Conservation (phyloP, 2,113 vertebrate species). For the Cebus imitator region DNA sequence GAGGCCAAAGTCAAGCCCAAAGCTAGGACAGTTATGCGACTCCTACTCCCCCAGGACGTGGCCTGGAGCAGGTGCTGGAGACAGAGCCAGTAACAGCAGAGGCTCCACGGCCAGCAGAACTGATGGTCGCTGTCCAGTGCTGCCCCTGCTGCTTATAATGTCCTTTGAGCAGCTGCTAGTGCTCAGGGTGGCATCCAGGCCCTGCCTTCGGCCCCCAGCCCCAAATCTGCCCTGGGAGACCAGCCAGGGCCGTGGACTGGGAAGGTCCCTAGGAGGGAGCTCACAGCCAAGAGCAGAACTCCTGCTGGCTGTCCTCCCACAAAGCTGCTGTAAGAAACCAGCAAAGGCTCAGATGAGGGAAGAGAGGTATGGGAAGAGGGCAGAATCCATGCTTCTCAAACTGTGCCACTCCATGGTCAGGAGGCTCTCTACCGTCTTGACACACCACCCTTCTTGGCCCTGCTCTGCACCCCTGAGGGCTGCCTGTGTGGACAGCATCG, state of each 20-base stretch:
- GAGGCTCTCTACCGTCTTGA: background rate
- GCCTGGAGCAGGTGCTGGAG: background rate
- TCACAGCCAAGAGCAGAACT: background rate
- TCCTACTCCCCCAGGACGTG: background rate
- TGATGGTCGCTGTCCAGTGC: background rate
- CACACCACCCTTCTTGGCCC: background rate
- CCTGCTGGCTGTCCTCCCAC: background rate
- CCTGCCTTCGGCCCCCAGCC: background rate
- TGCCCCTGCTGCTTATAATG: background rate
- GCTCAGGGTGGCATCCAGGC: background rate
- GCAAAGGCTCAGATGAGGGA: background rate
- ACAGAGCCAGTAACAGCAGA: background rate
- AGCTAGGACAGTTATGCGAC: background rate
- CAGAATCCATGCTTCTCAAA: background rate
- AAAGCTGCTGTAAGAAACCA: background rate
- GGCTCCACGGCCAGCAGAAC: background rate
- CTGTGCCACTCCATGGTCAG: background rate
- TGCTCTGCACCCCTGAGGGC: background rate
- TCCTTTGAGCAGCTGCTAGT: background rate
- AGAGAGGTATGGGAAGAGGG: background rate
- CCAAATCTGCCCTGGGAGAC: background rate
- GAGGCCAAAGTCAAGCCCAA: background rate
- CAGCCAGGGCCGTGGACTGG: background rate
- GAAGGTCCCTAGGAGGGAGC: background rate
- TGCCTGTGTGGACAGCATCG: background rate